These are phyloP conservation scores for Coenonympha arcania DNA, from an alignment of 2,888 invertebrate species.

Conservation along the genomic window DNA sequence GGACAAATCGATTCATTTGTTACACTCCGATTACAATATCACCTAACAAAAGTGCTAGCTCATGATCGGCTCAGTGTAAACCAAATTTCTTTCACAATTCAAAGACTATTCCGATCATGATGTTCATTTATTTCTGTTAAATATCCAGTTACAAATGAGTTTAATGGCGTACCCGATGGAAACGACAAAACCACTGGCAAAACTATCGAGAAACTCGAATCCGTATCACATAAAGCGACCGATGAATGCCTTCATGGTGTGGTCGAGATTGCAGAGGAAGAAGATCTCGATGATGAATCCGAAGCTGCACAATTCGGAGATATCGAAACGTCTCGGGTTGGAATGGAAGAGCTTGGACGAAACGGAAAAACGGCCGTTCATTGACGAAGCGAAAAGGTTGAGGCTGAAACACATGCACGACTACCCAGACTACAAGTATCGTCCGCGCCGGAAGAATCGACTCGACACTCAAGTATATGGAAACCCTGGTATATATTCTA, in stretches of 20 bases:
- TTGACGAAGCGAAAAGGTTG: slow-evolving; percentile 88
- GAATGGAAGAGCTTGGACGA: slow-evolving; percentile 90
- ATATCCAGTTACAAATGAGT: not conserved
- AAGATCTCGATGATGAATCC: slow-evolving; percentile 89
- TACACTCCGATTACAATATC: slow-evolving; percentile 1
- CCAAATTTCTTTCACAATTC: not conserved
- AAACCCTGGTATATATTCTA: slow-evolving; percentile 46
- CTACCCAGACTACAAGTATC: slow-evolving; percentile 81
- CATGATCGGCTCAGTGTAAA: not conserved
- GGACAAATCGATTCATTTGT: slow-evolving; percentile 17
- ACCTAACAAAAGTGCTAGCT: slow-evolving; percentile 10
- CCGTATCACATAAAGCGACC: slow-evolving; percentile 91
- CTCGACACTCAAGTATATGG: slow-evolving; percentile 51
- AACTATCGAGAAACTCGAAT: slow-evolving; percentile 72
- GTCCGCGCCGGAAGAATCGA: slow-evolving; percentile 77
- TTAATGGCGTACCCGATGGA: slow-evolving; percentile 56
- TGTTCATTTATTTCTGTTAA: not conserved
- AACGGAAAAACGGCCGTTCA: slow-evolving; percentile 86
- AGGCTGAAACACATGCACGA: slow-evolving; percentile 82
- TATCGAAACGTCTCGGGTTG: slow-evolving; percentile 85
- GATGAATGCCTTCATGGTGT: slow-evolving; percentile 99
- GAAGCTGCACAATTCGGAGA: slow-evolving; percentile 83
- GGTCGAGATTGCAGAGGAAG: slow-evolving; percentile 91
- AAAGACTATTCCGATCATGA: not conserved
- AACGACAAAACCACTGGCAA: slow-evolving; percentile 41